Base-by-base conservation (phyloP, 2,113 vertebrate genomes). In the Petroica traversi region DNA sequence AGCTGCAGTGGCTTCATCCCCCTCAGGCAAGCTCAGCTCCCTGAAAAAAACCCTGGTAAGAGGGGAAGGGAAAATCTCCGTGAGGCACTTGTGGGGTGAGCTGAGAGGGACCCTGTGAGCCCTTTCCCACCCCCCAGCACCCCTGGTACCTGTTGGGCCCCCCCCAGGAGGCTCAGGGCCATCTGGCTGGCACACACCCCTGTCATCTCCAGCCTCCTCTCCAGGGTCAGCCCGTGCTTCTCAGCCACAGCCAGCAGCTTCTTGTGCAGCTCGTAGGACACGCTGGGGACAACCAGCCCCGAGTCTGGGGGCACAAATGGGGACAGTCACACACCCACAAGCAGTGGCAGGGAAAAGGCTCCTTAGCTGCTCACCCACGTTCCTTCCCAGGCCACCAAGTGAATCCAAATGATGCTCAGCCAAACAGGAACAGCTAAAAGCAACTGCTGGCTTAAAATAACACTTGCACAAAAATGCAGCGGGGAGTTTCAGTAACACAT, bases 141-240 rank as follows among this genome's bases (percentile, higher is more conserved):
- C 25, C 4, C 49, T n/a, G 97, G 97, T 97, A 99, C 99, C 99
- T 99, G 98, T 99, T 99, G 82, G 99, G 99, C 15, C 99, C 99
- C 87, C 87, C 99, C 99, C 0, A 99, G 98, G 29, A 99, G 97
- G 19, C 99, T 99, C 46, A 99, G 98, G 19, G 99, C 98, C 99
- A 99, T 99, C 97, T 99, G 99, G 97, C 99, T 99, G 40, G 99
- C 99, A 40, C 99, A 99, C 51, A 99, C 98, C 6, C 99, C 99
- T 0, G 99, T 99, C 99, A 99, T 99, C 98, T 99, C 99, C 95
- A 99, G 98, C 90, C 99, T 98, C 82, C 99, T 98, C 97, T 99
- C 99, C 96, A 99, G 95, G 7, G 98, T 99, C 61, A 99, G 98
- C 40, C 99, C 99, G 1, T 99, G 98, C 66, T 98, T 99, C 97